These are phyloP conservation scores for Thaumetopoea pityocampa DNA, from an alignment of 1,140 invertebrate species.

Conservation along the genomic window DNA sequence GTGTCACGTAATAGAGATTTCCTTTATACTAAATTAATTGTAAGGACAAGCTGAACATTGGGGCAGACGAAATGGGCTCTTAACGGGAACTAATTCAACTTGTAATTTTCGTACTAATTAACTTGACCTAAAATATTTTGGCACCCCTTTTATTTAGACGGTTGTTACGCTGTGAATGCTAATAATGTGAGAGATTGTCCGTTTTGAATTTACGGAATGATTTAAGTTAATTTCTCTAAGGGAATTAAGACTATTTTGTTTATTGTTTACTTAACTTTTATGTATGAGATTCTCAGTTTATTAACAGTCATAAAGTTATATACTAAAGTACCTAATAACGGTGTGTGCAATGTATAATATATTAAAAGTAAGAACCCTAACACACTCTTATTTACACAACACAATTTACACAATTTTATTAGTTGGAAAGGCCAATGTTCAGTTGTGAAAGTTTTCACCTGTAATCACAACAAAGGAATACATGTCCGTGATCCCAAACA, in stretches of 20 bases:
- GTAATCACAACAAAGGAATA: too few relatives aligned
- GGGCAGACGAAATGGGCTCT: constrained; percentile 56
- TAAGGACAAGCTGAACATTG: constrained; percentile 30
- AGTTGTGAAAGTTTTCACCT: too few relatives aligned
- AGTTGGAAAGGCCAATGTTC: too few relatives aligned
- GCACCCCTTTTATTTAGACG: constrained; percentile 58
- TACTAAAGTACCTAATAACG: too few relatives aligned
- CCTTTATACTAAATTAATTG: constrained; percentile 68
- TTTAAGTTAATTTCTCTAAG: constrained; percentile 63
- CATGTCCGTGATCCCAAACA: too few relatives aligned
- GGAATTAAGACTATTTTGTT: constrained; percentile 46
- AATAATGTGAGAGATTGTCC: constrained; percentile 62
- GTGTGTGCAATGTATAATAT: too few relatives aligned
- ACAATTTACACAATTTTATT: too few relatives aligned
- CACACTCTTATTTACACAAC: too few relatives aligned
- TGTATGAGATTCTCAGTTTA: constrained; percentile 27
- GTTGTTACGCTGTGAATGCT: constrained; percentile 66
- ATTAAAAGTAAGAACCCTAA: too few relatives aligned
- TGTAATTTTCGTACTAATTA: constrained; percentile 57
- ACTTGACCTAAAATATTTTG: constrained; percentile 65
- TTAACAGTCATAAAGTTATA: background rate
- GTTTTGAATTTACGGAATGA: constrained; percentile 71
- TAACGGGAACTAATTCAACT: constrained; percentile 59
- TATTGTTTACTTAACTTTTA: constrained; percentile 33
- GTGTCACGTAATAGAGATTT: constrained; percentile 66